Evolutionary conservation across 2,113 vertebrate genomes (phyloP).

Genomic region (Trichechus manatus): DNA sequence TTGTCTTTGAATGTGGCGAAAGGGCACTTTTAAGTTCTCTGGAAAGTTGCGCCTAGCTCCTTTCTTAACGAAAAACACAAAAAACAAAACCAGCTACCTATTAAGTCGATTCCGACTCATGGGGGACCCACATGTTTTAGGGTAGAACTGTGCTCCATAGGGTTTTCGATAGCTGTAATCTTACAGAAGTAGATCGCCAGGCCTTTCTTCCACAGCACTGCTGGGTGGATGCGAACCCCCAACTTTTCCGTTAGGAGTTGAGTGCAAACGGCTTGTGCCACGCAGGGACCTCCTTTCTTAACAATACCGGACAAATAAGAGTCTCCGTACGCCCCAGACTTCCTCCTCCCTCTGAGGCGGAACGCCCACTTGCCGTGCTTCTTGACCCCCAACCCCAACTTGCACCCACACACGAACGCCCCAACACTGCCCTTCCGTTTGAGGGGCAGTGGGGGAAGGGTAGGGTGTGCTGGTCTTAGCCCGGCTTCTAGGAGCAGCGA

Average conservation of each 20-base stretch:
- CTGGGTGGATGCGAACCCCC: too few relatives aligned
- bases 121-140: too few relatives aligned
- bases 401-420: neutral
- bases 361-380: neutral
- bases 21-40: neutral
- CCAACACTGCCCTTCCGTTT: neutral
- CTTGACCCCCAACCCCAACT: neutral
- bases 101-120: neutral
- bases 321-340: neutral
- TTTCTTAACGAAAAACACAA: neutral
- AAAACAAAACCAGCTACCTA: too few relatives aligned
- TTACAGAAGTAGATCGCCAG: neutral
- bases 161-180: neutral
- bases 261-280: neutral
- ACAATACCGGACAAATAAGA: neutral
- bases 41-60: neutral
- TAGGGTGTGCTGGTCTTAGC: accelerated
- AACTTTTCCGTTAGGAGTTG: too few relatives aligned
- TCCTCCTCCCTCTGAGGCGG: neutral
- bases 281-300: neutral
- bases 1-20: neutral
- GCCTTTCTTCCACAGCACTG: neutral
- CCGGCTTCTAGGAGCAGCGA: neutral
- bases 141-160: neutral
- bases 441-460: neutral